A percentile compares a stretch with the other conserved stretches of the same genome.
These are phyloP conservation scores for Cheilosia grossa DNA, from an alignment of 2,888 invertebrate genomes.

Conservation along the genomic window DNA sequence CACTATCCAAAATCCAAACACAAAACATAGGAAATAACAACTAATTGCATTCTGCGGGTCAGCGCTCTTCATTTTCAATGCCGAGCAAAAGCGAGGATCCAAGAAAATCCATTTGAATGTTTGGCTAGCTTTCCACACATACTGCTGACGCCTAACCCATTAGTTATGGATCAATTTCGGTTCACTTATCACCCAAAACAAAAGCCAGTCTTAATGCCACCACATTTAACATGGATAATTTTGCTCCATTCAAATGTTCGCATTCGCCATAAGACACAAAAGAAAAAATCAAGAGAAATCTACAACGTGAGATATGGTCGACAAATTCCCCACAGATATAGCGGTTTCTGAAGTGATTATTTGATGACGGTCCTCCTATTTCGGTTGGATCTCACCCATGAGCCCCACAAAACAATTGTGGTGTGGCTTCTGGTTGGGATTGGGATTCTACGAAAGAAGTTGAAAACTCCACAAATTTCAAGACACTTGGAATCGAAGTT, in stretches of 20 bases:
- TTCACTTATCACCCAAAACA: slow-evolving; percentile 35
- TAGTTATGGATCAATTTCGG: slow-evolving; percentile 26
- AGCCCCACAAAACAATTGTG: slow-evolving; percentile 5
- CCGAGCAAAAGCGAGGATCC: no score
- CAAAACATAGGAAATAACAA: no score
- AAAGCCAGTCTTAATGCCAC: slow-evolving; percentile 27
- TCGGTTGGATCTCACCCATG: slow-evolving; percentile 20
- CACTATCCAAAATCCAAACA: no score
- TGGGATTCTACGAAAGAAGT: slow-evolving; percentile 32
- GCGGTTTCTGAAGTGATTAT: slow-evolving; percentile 33
- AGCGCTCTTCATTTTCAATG: no score
- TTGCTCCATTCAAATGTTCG: slow-evolving; percentile 32
- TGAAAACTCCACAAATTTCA: slow-evolving; percentile 53
- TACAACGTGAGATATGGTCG: slow-evolving; percentile 57
- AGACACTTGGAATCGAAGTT: slow-evolving; percentile 15
- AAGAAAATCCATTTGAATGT: no score
- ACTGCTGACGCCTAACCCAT: not conserved
- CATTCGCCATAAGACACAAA: slow-evolving; percentile 33
- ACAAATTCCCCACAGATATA: slow-evolving; percentile 48
- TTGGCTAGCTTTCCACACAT: no score
- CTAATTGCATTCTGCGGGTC: no score
- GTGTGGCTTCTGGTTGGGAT: not conserved
- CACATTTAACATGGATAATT: slow-evolving; percentile 47
- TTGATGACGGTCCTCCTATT: slow-evolving; percentile 51
- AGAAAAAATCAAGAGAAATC: slow-evolving; percentile 51